Percentiles rank a stretch among this genome's conserved stretches.
Conservation (phyloP, 2,888 invertebrate species). For the Octonoba sinensis region DNA sequence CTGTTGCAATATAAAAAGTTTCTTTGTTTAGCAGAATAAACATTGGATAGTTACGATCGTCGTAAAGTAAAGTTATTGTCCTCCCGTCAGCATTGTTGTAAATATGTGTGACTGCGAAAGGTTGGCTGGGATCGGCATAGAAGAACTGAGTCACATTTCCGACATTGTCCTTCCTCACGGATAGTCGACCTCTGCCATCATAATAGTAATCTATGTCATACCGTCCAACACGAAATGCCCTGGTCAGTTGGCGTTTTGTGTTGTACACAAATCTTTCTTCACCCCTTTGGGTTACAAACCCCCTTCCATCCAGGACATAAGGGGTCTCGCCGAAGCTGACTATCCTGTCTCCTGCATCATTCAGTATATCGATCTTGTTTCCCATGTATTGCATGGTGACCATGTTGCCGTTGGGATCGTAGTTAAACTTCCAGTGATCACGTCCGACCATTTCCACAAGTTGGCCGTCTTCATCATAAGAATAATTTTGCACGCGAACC, state of each 20-base stretch:
- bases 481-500: slow-evolving; percentile 78
- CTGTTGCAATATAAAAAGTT: slow-evolving; percentile 87
- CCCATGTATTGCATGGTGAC: slow-evolving; percentile 76
- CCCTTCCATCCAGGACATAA: slow-evolving; percentile 89
- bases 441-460: slow-evolving; percentile 87
- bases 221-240: slow-evolving; percentile 84
- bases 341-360: slow-evolving; percentile 92
- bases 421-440: slow-evolving; percentile 88
- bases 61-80: slow-evolving; percentile 88
- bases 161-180: slow-evolving; percentile 90
- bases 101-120: slow-evolving; percentile 87
- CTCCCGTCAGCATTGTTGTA: slow-evolving; percentile 88
- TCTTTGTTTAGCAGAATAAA: slow-evolving; percentile 86
- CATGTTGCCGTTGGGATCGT: slow-evolving; percentile 94
- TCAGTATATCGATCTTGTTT: slow-evolving; percentile 71
- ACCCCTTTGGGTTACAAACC: slow-evolving; percentile 92
- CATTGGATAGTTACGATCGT: slow-evolving; percentile 79
- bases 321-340: slow-evolving; percentile 90
- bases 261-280: slow-evolving; percentile 94
- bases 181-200: slow-evolving; percentile 87
- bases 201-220: slow-evolving; percentile 95
- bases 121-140: slow-evolving; percentile 87
- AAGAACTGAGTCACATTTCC: slow-evolving; percentile 94
- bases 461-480: slow-evolving; percentile 95
- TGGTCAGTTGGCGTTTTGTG: slow-evolving; percentile 89